phyloP scores from a whole-genome alignment of 1,140 invertebrate species.

The Drosophila bipectinata region DNA sequence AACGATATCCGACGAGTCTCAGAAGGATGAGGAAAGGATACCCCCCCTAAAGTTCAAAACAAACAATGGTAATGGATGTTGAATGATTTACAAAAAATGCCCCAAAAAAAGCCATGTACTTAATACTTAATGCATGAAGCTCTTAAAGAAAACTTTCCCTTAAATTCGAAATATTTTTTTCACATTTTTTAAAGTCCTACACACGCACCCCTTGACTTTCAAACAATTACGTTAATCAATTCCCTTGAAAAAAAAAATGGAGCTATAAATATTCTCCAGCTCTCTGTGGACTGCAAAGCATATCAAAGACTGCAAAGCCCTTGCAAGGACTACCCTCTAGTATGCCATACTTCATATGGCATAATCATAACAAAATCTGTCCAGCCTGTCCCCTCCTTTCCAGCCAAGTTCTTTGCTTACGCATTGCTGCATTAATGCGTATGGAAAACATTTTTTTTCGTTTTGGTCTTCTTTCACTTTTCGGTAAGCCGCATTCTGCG shows the following conservation, averaged over 20 bases:
- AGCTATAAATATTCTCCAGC: slow-evolving; percentile 17
- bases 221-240: slow-evolving; percentile 46
- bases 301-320: slow-evolving; percentile 30
- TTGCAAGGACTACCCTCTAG: slow-evolving; percentile 25
- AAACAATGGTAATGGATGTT: slow-evolving; percentile 48
- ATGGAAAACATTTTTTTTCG: slow-evolving; percentile 74
- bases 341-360: not conserved
- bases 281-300: slow-evolving; percentile 16
- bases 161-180: not conserved
- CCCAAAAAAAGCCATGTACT: not conserved
- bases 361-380: slow-evolving; percentile 37
- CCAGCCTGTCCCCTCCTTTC: slow-evolving; percentile 10
- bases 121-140: not conserved
- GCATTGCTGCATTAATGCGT: slow-evolving; percentile 81
- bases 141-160: not conserved
- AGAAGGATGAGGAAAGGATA: not conserved
- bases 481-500: slow-evolving; percentile 73
- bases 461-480: slow-evolving; percentile 47
- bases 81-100: slow-evolving; percentile 21
- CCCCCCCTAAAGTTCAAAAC: slow-evolving; percentile 28
- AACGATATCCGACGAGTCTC: slow-evolving; percentile 15
- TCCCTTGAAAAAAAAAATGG: slow-evolving; percentile 18
- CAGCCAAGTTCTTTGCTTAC: slow-evolving; percentile 28
- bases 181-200: not conserved
- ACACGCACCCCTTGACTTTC: not conserved